Evolutionary conservation across 2,113 vertebrate genomes (phyloP).

Genomic region (Gallinago jamesoni): DNA sequence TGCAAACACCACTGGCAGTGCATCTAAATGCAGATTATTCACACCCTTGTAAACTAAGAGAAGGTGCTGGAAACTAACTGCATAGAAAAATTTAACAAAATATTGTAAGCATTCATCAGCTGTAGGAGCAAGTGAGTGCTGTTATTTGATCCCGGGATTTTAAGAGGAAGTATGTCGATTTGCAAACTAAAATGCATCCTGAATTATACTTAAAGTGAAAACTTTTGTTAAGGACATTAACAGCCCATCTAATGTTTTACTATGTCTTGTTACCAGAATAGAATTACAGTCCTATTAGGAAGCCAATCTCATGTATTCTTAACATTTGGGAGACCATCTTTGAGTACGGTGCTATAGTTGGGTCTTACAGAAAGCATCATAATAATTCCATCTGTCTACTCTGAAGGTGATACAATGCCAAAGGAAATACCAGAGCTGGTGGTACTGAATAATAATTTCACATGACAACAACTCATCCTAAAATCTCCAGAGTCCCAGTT

Average conservation of each 20-base stretch:
- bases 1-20: background rate
- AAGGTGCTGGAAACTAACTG: background rate
- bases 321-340: background rate
- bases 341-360: background rate
- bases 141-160: background rate
- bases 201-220: background rate
- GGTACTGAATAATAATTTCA: background rate
- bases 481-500: background rate
- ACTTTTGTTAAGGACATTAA: background rate
- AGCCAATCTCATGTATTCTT: background rate
- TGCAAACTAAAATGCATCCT: background rate
- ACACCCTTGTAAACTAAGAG: conserved; percentile 14
- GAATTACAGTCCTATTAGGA: background rate
- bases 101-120: background rate
- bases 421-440: background rate
- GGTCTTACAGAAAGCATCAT: background rate
- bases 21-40: conserved; percentile 6
- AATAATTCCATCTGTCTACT: background rate
- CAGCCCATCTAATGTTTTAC: background rate
- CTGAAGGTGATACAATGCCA: background rate
- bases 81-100: background rate
- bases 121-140: background rate
- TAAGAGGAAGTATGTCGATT: background rate
- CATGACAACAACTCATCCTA: background rate
- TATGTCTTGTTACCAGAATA: background rate